These are phyloP conservation scores for Cromileptes altivelis DNA, from an alignment of 2,113 vertebrate genomes.

Conservation along the genomic window DNA sequence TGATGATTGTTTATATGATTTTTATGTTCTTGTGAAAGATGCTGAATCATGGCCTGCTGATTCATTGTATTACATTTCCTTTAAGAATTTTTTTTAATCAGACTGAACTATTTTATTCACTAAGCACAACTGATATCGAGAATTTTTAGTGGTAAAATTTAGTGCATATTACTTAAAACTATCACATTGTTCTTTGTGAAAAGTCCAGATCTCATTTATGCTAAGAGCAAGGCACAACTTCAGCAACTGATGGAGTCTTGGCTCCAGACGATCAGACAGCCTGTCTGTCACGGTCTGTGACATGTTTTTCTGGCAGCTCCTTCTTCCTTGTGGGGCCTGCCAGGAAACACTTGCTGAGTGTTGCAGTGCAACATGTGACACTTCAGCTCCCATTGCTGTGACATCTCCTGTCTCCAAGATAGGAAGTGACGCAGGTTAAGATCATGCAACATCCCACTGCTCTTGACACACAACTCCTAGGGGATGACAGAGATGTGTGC, in stretches of 20 bases:
- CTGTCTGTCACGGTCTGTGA: constrained; percentile 13
- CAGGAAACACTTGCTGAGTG: constrained; percentile 45
- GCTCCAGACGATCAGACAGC: constrained; percentile 15
- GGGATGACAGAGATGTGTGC: not conserved
- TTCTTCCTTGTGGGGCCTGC: constrained; percentile 27
- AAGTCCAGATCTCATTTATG: not conserved
- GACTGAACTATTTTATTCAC: not conserved
- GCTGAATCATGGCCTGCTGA: not conserved
- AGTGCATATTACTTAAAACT: not conserved
- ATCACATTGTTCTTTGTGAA: not conserved
- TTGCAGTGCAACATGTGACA: constrained; percentile 41
- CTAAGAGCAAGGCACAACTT: not conserved
- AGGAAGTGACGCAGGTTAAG: constrained; percentile 55
- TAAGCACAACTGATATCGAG: not conserved
- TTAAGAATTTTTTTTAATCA: not conserved
- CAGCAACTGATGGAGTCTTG: not conserved
- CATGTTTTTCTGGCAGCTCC: constrained; percentile 34
- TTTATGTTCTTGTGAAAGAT: not conserved
- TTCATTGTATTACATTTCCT: not conserved
- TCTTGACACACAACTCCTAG: constrained; percentile 11
- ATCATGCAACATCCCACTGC: constrained; percentile 33
- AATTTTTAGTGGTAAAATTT: not conserved
- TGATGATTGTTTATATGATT: not conserved
- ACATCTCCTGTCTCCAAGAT: constrained; percentile 39
- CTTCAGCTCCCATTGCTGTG: constrained; percentile 33